These are phyloP conservation scores for Alloplasta piceator DNA, from an alignment of 2,888 invertebrate species.

Conservation along the genomic window DNA sequence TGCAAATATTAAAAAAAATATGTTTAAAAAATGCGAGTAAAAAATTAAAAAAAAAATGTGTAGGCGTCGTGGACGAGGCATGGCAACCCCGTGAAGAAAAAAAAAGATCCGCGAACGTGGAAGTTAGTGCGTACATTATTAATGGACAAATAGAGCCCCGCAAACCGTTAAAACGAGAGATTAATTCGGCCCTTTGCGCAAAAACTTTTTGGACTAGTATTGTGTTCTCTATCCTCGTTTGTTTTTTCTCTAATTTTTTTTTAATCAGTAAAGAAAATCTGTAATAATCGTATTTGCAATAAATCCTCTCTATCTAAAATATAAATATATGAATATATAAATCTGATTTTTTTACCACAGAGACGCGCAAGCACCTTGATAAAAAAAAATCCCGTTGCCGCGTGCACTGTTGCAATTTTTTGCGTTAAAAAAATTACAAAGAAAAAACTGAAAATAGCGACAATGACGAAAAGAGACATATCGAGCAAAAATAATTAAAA, in stretches of 20 bases:
- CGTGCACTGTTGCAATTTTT: no score
- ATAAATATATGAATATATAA: not conserved
- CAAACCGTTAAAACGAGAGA: slow-evolving; percentile 51
- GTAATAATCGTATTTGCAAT: not conserved
- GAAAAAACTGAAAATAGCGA: not conserved
- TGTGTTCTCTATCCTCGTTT: slow-evolving; percentile 59
- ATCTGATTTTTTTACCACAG: not conserved
- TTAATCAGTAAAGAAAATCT: slow-evolving; percentile 5
- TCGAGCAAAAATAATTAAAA: slow-evolving; percentile 7
- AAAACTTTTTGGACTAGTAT: slow-evolving; percentile 72
- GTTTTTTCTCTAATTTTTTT: slow-evolving; percentile 1
- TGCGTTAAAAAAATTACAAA: no score
- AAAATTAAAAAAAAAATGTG: slow-evolving; percentile 28
- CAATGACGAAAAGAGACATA: not conserved
- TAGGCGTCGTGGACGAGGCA: slow-evolving; percentile 52
- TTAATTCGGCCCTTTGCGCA: slow-evolving; percentile 37
- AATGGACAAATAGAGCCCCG: slow-evolving; percentile 48
- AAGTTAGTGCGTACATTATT: slow-evolving; percentile 55
- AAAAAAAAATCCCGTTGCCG: not conserved
- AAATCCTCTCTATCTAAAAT: slow-evolving; percentile 13
- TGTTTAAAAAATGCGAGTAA: slow-evolving; percentile 6
- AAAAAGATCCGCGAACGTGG: slow-evolving; percentile 44
- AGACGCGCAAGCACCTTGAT: slow-evolving; percentile 46
- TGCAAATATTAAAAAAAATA: not conserved
- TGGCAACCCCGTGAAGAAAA: slow-evolving; percentile 41